phyloP scores from a whole-genome alignment of 2,797 vertebrate genomes.

The Typhlichthys subterraneus region DNA sequence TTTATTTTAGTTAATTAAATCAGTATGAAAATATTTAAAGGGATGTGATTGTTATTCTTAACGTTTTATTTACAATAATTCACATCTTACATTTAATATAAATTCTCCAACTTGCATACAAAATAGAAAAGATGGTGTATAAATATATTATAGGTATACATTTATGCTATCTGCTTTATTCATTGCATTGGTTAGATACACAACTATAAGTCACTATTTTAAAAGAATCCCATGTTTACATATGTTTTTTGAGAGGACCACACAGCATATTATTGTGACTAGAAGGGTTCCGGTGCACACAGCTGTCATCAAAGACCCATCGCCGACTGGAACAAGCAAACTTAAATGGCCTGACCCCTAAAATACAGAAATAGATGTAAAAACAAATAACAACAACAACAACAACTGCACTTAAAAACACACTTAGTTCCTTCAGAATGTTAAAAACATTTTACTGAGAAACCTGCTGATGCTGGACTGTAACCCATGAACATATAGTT shows the following conservation, averaged over 20 bases:
- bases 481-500: constrained; percentile 76
- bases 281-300: constrained; percentile 85
- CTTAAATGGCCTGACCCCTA: constrained; percentile 46
- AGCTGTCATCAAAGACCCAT: constrained; percentile 69
- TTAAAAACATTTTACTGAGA: not conserved
- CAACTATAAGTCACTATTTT: not conserved
- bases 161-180: no score
- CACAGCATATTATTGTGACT: constrained; percentile 80
- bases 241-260: constrained; percentile 75
- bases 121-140: not conserved
- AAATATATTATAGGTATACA: no score
- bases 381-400: not conserved
- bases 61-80: constrained; percentile 5
- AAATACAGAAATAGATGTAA: constrained; percentile 18
- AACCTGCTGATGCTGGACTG: constrained; percentile 60
- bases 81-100: not conserved
- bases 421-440: not conserved
- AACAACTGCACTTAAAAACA: not conserved
- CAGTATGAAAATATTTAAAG: no score
- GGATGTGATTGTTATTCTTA: not conserved
- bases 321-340: constrained; percentile 86
- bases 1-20: not conserved
- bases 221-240: constrained; percentile 75
- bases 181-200: not conserved
- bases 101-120: not conserved